Conservation (phyloP, 2,113 vertebrate species). For the Callocephalon fimbriatum region DNA sequence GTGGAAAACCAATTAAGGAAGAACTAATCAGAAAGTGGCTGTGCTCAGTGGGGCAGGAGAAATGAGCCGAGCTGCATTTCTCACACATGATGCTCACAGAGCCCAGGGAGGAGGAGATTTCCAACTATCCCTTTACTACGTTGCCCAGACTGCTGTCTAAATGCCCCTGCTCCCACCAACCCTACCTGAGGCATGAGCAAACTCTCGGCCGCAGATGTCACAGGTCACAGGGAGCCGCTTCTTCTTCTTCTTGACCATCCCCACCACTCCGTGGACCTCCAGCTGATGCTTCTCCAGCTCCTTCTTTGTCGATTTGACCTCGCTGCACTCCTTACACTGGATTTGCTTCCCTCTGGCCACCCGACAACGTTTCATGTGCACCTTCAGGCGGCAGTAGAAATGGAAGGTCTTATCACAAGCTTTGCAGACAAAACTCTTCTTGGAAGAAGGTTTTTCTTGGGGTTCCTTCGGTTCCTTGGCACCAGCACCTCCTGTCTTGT, state of each 20-base stretch:
- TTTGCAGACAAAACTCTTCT: constrained; percentile 79
- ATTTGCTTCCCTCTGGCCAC: constrained; percentile 74
- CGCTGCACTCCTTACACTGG: constrained; percentile 73
- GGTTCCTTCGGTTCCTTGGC: not conserved
- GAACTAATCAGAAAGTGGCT: constrained; percentile 9
- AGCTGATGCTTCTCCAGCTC: constrained; percentile 81
- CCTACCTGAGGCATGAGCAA: constrained; percentile 88
- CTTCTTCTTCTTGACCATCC: constrained; percentile 70
- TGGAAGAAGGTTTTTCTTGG: constrained; percentile 44
- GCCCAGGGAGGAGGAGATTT: not conserved
- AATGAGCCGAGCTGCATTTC: not conserved
- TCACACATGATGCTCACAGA: not conserved
- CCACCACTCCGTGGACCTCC: constrained; percentile 61
- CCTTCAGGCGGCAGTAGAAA: constrained; percentile 85
- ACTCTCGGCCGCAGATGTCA: constrained; percentile 85
- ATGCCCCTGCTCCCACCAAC: not conserved
- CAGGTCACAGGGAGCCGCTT: constrained; percentile 76
- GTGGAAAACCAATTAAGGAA: constrained; percentile 36
- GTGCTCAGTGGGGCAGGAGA: constrained; percentile 22
- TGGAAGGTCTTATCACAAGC: constrained; percentile 85
- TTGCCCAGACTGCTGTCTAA: not conserved
- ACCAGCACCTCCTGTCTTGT: not conserved
- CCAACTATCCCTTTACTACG: not conserved
- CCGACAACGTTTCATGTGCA: constrained; percentile 82
- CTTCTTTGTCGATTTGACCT: constrained; percentile 63